Percentiles rank a stretch among this genome's conserved stretches.
Evolutionary conservation across 2,888 invertebrate species (phyloP).

Genomic region (Chironomus tentans): DNA sequence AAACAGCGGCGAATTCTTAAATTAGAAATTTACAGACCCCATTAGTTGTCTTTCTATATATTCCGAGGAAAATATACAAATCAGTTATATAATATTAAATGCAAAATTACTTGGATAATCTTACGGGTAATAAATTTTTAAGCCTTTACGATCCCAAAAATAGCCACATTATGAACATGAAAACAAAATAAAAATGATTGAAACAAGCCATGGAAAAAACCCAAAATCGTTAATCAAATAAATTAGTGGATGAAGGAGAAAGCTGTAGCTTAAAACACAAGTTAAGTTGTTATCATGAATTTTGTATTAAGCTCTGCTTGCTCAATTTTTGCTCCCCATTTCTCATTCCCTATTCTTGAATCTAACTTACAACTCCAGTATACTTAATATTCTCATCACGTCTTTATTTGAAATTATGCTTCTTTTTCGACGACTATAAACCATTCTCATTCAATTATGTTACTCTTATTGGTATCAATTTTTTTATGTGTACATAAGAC

Average conservation of each 20-base stretch:
- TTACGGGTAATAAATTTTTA: neutral
- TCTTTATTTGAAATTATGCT: constrained; percentile 2
- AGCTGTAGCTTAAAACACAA: neutral
- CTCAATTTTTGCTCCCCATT: neutral
- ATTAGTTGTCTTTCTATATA: too few relatives aligned
- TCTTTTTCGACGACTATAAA: neutral
- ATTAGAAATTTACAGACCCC: too few relatives aligned
- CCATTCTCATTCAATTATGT: constrained; percentile 21
- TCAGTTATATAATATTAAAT: too few relatives aligned
- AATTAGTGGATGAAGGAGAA: constrained; percentile 14
- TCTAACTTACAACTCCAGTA: neutral
- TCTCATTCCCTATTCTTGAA: too few relatives aligned
- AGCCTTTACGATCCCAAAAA: neutral
- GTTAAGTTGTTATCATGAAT: constrained; percentile 9
- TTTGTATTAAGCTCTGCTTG: constrained; percentile 7
- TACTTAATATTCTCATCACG: constrained; percentile 21
- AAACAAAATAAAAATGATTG: neutral
- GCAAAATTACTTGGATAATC: neutral
- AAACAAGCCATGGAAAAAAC: neutral
- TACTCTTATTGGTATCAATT: neutral
- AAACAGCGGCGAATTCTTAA: too few relatives aligned
- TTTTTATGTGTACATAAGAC: neutral
- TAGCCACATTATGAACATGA: too few relatives aligned
- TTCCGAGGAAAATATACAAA: too few relatives aligned
- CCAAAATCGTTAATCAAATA: constrained; percentile 20